phyloP scores from a whole-genome alignment of 2,888 invertebrate genomes.

The Ctena decussata region DNA sequence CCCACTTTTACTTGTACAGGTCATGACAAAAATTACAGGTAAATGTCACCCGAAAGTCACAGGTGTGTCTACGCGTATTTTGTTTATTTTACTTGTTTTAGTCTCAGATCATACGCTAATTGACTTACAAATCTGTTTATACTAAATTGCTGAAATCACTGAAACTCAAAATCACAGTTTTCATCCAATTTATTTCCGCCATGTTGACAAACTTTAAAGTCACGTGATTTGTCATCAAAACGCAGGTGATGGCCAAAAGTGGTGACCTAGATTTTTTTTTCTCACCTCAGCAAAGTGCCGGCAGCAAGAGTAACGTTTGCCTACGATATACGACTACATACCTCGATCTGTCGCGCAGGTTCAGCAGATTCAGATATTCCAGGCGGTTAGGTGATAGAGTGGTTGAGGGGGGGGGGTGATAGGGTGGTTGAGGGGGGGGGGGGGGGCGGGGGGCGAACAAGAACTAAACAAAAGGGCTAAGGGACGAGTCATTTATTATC shows the following conservation, averaged over 20 bases:
- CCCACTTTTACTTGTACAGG: background rate
- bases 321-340: too few relatives aligned
- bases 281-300: too few relatives aligned
- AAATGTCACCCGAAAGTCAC: background rate
- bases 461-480: too few relatives aligned
- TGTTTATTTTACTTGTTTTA: background rate
- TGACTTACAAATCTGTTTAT: background rate
- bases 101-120: background rate
- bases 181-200: constrained; percentile 2
- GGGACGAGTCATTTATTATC: too few relatives aligned
- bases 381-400: too few relatives aligned
- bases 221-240: constrained; percentile 3
- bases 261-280: too few relatives aligned
- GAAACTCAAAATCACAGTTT: background rate
- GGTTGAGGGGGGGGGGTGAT: too few relatives aligned
- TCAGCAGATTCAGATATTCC: too few relatives aligned
- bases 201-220: constrained; percentile 15
- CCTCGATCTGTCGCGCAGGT: too few relatives aligned
- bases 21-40: background rate
- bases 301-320: too few relatives aligned
- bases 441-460: too few relatives aligned
- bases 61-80: background rate
- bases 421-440: too few relatives aligned
- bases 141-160: background rate
- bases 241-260: background rate